Conservation (phyloP, 2,888 invertebrate genomes). For the Elysia crispata region DNA sequence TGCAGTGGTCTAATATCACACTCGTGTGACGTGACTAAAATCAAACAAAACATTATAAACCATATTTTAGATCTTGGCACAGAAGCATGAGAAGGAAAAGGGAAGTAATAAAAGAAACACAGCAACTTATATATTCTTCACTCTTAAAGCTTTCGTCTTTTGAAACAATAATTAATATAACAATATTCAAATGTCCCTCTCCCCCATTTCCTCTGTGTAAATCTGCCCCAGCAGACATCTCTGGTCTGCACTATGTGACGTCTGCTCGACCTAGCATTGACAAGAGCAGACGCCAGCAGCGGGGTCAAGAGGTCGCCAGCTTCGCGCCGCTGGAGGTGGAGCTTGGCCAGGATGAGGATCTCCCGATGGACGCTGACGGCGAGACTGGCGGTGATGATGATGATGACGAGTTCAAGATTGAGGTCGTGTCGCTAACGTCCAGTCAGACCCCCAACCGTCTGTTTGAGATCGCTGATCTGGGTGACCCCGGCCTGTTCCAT, state of each 20-base stretch:
- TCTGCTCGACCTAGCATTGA: conserved; percentile 28
- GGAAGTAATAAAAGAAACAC: too few species aligned
- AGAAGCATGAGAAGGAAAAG: too few species aligned
- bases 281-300: not conserved
- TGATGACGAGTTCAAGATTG: conserved; percentile 49
- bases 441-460: conserved; percentile 52
- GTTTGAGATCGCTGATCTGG: conserved; percentile 58
- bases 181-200: too few species aligned
- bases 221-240: conserved; percentile 31
- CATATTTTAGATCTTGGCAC: too few species aligned
- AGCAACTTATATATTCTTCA: too few species aligned
- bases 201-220: too few species aligned
- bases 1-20: too few species aligned
- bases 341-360: conserved; percentile 49
- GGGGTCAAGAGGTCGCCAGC: conserved; percentile 28
- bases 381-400: not conserved
- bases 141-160: too few species aligned
- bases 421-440: conserved; percentile 50
- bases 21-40: too few species aligned
- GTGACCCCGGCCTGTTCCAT: conserved; percentile 55
- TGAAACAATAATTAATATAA: too few species aligned
- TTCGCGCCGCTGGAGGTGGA: conserved; percentile 54
- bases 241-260: conserved; percentile 39
- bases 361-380: conserved; percentile 49
- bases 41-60: too few species aligned